These are phyloP conservation scores for Sylvicapra grimmia DNA, from an alignment of 2,113 vertebrate genomes.

Conservation along the genomic window DNA sequence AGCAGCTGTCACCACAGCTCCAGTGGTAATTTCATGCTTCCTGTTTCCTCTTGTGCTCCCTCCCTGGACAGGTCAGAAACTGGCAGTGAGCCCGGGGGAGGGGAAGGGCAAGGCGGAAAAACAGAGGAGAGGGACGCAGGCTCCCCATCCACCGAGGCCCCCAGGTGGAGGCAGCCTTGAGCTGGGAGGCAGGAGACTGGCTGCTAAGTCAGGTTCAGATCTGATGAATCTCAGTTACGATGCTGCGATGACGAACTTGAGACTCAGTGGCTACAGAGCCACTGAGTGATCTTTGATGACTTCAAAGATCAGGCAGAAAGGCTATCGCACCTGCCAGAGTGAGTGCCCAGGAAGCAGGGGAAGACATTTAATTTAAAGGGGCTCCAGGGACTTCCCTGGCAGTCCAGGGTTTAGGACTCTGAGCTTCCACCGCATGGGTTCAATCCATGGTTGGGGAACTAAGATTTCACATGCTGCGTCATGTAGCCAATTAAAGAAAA, in stretches of 20 bases:
- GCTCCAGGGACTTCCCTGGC: not conserved
- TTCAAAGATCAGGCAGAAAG: not conserved
- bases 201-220: not conserved
- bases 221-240: not conserved
- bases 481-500: not conserved
- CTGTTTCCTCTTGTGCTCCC: not conserved
- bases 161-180: not conserved
- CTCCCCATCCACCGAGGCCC: accelerated
- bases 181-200: not conserved
- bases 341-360: not conserved
- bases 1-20: not conserved
- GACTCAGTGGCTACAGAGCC: not conserved
- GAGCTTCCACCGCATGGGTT: not conserved
- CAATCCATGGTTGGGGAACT: not conserved
- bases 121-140: not conserved
- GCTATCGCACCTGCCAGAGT: not conserved
- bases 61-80: not conserved
- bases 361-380: not conserved
- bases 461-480: not conserved
- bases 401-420: not conserved
- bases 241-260: not conserved
- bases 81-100: not conserved
- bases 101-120: not conserved
- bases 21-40: not conserved
- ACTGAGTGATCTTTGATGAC: not conserved